phyloP scores from a whole-genome alignment of 2,113 vertebrate species.

The Serinus canaria region DNA sequence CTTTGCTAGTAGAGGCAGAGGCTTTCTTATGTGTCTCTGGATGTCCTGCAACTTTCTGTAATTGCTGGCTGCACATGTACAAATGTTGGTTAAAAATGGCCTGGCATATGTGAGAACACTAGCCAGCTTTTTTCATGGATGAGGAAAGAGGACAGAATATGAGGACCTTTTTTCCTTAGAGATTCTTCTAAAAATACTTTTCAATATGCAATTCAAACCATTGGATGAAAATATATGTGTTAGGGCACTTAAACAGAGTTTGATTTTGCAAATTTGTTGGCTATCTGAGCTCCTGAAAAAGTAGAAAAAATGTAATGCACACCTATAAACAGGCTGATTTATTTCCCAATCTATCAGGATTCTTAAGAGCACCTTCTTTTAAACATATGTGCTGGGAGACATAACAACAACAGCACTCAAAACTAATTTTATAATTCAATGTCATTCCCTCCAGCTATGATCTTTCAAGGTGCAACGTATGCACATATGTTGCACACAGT shows the following conservation, averaged over 20 bases:
- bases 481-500: not conserved
- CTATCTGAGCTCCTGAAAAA: not conserved
- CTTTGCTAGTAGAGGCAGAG: slow-evolving; percentile 2
- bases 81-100: not conserved
- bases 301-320: not conserved
- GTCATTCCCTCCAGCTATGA: not conserved
- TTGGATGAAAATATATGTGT: not conserved
- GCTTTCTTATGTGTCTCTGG: not conserved
- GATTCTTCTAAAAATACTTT: not conserved
- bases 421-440: not conserved
- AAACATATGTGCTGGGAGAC: not conserved
- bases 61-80: not conserved
- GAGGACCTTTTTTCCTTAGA: not conserved
- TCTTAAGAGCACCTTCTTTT: not conserved
- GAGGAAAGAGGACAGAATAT: not conserved
- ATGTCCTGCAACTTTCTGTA: not conserved
- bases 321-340: not conserved
- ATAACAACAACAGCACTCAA: not conserved
- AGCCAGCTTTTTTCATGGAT: not conserved
- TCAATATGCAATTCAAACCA: not conserved
- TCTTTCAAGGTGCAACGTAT: not conserved
- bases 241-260: not conserved
- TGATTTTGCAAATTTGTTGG: not conserved
- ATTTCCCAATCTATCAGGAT: not conserved
- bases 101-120: not conserved